phyloP scores from a whole-genome alignment of 2,888 invertebrate genomes.

The Lasioglossum figueresi region DNA sequence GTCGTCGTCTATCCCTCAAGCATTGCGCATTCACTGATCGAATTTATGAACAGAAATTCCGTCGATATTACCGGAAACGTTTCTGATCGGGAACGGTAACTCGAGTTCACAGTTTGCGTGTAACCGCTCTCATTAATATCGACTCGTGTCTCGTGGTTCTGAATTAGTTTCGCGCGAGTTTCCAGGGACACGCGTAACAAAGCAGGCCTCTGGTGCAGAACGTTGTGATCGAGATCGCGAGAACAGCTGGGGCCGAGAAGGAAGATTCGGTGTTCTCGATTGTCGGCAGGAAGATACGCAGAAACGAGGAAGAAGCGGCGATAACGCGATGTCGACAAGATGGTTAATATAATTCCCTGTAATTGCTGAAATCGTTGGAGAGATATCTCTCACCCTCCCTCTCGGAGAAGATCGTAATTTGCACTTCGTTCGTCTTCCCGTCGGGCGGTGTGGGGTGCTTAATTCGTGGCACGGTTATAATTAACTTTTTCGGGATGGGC shows the following conservation, averaged over 20 bases:
- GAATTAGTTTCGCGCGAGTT: slow-evolving; percentile 79
- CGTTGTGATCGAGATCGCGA: slow-evolving; percentile 14
- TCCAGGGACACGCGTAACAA: slow-evolving; percentile 66
- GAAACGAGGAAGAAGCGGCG: slow-evolving; percentile 19
- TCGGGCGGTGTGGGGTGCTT: neutral
- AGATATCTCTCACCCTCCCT: neutral
- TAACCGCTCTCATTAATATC: slow-evolving; percentile 66
- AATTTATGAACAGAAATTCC: slow-evolving; percentile 17
- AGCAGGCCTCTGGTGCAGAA: slow-evolving; percentile 50
- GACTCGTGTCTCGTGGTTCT: slow-evolving; percentile 77
- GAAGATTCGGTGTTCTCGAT: neutral
- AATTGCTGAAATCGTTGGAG: slow-evolving; percentile 70
- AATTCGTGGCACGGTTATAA: slow-evolving; percentile 61
- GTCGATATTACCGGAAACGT: slow-evolving; percentile 28
- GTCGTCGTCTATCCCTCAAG: slow-evolving; percentile 7
- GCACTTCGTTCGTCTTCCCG: slow-evolving; percentile 55
- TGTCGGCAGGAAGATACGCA: neutral
- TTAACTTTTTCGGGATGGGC: slow-evolving; percentile 41
- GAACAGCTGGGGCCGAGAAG: neutral
- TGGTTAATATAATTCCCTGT: slow-evolving; percentile 76
- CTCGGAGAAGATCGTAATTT: slow-evolving; percentile 54
- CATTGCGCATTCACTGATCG: slow-evolving; percentile 11
- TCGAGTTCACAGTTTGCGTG: slow-evolving; percentile 4
- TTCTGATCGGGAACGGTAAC: slow-evolving; percentile 9
- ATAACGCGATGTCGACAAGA: slow-evolving; percentile 49